These are phyloP conservation scores for Paratilapia polleni DNA, from an alignment of 2,113 vertebrate species.

Conservation along the genomic window DNA sequence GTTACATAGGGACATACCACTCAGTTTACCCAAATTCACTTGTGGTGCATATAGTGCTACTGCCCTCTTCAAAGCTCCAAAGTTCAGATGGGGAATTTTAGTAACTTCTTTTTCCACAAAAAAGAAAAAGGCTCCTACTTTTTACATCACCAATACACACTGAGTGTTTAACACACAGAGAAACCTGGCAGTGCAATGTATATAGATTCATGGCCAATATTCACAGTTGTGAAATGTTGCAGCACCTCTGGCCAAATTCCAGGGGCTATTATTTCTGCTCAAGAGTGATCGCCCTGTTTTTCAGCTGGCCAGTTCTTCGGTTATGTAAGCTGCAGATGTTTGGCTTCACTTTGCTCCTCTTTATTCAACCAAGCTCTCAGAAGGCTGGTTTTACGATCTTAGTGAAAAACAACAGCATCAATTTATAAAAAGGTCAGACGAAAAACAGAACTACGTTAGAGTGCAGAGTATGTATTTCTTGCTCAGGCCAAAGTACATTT, in stretches of 20 bases:
- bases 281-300: slow-evolving; percentile 52
- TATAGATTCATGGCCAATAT: slow-evolving; percentile 16
- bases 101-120: slow-evolving; percentile 14
- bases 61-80: neutral
- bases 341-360: slow-evolving; percentile 41
- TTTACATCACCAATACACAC: neutral
- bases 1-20: neutral
- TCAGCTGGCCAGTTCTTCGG: slow-evolving; percentile 12
- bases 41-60: neutral
- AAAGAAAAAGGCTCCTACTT: neutral
- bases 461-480: neutral
- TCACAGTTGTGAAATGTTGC: slow-evolving; percentile 43
- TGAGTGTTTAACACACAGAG: slow-evolving; percentile 28
- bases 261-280: slow-evolving; percentile 46
- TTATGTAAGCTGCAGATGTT: slow-evolving; percentile 75
- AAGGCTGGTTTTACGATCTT: slow-evolving; percentile 40
- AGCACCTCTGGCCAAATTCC: slow-evolving; percentile 56
- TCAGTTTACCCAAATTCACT: neutral
- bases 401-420: slow-evolving; percentile 45
- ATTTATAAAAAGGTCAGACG: neutral
- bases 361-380: slow-evolving; percentile 31
- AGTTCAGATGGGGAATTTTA: neutral
- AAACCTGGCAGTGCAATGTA: neutral
- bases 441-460: neutral
- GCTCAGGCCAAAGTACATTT: neutral